Percentiles rank a stretch among this genome's conserved stretches.
These are phyloP conservation scores for Antheraea pernyi DNA, from an alignment of 1,140 invertebrate species.

Conservation along the genomic window DNA sequence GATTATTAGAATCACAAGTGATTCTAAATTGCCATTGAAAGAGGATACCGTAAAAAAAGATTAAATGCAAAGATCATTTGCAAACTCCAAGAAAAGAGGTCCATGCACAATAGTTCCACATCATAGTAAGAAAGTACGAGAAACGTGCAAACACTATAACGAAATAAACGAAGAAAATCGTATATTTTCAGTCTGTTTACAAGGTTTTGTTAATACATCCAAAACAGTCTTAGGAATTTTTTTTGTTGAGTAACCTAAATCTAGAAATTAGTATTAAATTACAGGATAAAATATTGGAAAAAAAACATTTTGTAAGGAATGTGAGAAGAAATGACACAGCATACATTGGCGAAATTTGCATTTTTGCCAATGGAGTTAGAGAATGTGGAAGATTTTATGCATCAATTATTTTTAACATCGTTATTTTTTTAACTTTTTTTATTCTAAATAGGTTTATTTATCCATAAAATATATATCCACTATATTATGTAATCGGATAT, in stretches of 20 bases:
- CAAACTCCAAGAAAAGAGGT: too few species aligned
- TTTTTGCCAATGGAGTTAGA: not conserved
- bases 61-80: too few species aligned
- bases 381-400: not conserved
- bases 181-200: not conserved
- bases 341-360: not conserved
- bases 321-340: not conserved
- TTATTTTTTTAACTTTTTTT: too few species aligned
- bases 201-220: constrained; percentile 10
- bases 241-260: not conserved
- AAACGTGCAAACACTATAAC: not conserved
- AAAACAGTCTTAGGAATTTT: constrained; percentile 13
- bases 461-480: not conserved
- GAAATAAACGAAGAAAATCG: not conserved
- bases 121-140: not conserved
- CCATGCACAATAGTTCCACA: too few species aligned
- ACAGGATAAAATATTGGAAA: constrained; percentile 5
- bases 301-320: not conserved
- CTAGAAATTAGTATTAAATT: not conserved
- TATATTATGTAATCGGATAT: constrained; percentile 7
- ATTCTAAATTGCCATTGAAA: too few species aligned
- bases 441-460: not conserved
- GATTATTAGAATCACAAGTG: too few species aligned
- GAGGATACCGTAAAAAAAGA: too few species aligned
- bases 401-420: not conserved